Evolutionary conservation across 2,113 vertebrate species (phyloP), one percentile per base, ranked within the genome.

Genomic region (Litocranius walleri): DNA sequence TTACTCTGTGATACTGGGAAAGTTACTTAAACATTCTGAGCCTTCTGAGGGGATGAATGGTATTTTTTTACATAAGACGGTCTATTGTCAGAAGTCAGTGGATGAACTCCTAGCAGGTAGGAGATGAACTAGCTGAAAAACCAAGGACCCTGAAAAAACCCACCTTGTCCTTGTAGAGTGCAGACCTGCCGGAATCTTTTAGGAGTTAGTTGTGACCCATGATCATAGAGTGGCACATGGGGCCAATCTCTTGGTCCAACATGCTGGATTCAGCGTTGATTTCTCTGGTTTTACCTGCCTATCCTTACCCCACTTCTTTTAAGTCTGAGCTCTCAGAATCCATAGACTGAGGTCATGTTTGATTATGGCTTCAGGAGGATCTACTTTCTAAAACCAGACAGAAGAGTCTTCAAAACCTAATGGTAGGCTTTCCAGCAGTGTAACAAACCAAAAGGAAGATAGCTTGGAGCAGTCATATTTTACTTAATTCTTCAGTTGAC

Each of bases 11-110:
- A 30, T 88, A 59, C 1, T 52, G n/a, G 54, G n/a, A 17, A 91
- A 84, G 15, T 48, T 43, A 61, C 13, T 95, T 30, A 61, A 57
- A 84, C n/a, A 85, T 87, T 80, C 59, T 77, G 62, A 57, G 40
- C 10, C 23, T 90, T 80, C 59, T 23, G 30, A 77, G n/a, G 36
- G 11, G n/a, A 21, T 56, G 36, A 21, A 30, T 12, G 48, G 64
- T 85, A 74, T 56, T 80, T 61, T 61, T 80, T 94, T 36, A 14
- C 33, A 52, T 88, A 83, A 52, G n/a, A 21, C 5, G 85, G 6
- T 36, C 45, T 67, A 88, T 96, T 81, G 48, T 92, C 6, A 94
- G 88, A 97, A 97, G 29, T 33, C 48, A 80, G 8, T 54, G 62
- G 88, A 40, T 40, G 67, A 74, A 83, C 17, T 74, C 19, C 4